Conservation (phyloP, 2,113 vertebrate genomes). For the Camelus dromedarius region DNA sequence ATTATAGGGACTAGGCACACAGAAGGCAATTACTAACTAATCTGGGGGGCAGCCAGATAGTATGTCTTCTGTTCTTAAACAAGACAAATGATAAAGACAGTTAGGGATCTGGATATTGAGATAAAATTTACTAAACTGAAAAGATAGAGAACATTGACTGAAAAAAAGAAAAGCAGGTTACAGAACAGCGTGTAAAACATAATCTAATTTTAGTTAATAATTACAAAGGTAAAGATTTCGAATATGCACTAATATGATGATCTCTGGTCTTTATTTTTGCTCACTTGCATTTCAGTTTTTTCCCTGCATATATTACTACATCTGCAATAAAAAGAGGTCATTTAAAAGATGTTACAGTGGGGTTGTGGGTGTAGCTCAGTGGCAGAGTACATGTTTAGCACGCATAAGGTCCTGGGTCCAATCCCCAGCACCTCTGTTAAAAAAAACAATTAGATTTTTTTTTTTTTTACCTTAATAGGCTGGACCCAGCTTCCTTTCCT, state of each 20-base stretch:
- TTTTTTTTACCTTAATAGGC: neutral
- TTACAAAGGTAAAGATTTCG: neutral
- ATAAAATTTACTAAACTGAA: slow-evolving; percentile 29
- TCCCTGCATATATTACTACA: neutral
- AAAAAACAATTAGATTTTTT: too few species aligned
- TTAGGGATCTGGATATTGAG: neutral
- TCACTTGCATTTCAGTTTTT: neutral
- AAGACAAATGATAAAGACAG: neutral
- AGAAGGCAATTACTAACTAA: neutral
- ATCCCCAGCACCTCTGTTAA: too few species aligned
- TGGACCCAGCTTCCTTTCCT: neutral
- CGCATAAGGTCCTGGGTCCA: too few species aligned
- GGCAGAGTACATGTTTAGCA: too few species aligned
- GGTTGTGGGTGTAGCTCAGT: too few species aligned
- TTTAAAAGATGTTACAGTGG: neutral
- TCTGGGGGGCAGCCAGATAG: neutral
- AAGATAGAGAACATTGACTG: neutral
- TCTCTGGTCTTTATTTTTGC: neutral
- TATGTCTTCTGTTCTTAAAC: neutral
- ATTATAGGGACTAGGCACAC: neutral
- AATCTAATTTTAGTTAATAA: neutral
- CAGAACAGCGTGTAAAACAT: neutral
- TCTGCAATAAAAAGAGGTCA: neutral
- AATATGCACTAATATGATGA: neutral
- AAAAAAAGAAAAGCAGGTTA: neutral